Conservation (phyloP, 2,888 invertebrate species). For the Conus canariensis region DNA sequence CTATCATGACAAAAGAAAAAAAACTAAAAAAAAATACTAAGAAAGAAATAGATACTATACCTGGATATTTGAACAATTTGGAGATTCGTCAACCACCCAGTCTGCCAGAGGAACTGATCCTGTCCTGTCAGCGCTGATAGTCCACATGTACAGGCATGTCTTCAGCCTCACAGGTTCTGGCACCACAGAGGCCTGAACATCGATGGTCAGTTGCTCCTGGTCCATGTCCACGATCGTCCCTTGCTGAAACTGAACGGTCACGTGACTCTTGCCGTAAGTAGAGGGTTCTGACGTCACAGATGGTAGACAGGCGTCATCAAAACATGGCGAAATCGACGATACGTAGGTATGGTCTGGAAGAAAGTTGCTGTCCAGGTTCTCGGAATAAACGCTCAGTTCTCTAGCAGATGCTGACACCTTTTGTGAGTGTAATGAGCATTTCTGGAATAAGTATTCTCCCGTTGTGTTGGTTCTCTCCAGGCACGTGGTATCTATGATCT, state of each 20-base stretch:
- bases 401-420: no score
- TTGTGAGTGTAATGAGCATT: neutral
- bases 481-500: slow-evolving; percentile 23
- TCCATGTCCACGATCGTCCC: neutral
- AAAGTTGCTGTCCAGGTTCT: neutral
- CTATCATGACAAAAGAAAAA: no score
- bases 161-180: neutral
- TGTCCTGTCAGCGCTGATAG: slow-evolving; percentile 1
- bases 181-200: neutral
- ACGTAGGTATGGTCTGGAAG: slow-evolving; percentile 8
- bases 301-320: slow-evolving; percentile 26
- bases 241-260: neutral
- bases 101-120: neutral
- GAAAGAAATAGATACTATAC: no score
- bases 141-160: slow-evolving; percentile 20
- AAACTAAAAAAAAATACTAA: no score
- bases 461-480: neutral
- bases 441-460: neutral
- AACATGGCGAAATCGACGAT: neutral
- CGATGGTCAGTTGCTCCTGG: neutral
- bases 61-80: slow-evolving; percentile 23
- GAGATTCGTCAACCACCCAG: neutral
- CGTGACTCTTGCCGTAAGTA: neutral
- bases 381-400: neutral
- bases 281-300: neutral